Percentiles rank a stretch among this genome's conserved stretches.
phyloP scores from a whole-genome alignment of 1,140 invertebrate genomes.

The Neotoxoptera formosana region DNA sequence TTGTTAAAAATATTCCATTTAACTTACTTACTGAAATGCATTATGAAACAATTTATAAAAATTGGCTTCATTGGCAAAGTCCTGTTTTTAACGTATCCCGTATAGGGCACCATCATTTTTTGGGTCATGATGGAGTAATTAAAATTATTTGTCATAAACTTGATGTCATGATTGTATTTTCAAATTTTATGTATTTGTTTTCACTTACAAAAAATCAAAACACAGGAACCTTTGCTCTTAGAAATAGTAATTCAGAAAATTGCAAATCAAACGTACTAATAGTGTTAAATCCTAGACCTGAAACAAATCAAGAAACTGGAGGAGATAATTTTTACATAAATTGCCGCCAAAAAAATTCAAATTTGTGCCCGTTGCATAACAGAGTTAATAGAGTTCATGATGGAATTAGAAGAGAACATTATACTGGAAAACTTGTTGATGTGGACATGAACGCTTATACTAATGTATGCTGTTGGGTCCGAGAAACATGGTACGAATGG shows the following conservation, averaged over 20 bases:
- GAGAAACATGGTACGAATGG: conserved; percentile 28
- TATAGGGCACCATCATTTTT: neutral
- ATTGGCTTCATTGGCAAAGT: conserved; percentile 22
- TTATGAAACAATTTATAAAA: neutral
- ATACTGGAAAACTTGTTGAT: conserved; percentile 31
- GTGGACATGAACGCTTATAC: neutral
- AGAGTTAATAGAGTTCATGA: neutral
- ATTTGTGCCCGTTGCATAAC: neutral
- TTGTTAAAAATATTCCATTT: neutral
- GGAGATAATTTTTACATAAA: neutral
- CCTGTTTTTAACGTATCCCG: neutral
- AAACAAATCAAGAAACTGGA: neutral
- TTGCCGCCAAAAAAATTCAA: neutral
- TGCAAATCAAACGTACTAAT: neutral
- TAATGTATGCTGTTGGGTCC: conserved; percentile 12
- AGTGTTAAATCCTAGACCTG: neutral
- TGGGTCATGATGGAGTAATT: neutral
- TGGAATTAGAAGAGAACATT: neutral
- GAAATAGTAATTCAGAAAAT: neutral
- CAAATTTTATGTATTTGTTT: neutral
- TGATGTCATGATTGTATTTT: neutral
- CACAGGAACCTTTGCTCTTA: neutral
- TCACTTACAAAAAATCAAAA: neutral
- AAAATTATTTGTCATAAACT: conserved; percentile 14
- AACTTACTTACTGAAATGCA: neutral